Conservation (phyloP, 1,140 invertebrate species). For the Globodera rostochiensis region DNA sequence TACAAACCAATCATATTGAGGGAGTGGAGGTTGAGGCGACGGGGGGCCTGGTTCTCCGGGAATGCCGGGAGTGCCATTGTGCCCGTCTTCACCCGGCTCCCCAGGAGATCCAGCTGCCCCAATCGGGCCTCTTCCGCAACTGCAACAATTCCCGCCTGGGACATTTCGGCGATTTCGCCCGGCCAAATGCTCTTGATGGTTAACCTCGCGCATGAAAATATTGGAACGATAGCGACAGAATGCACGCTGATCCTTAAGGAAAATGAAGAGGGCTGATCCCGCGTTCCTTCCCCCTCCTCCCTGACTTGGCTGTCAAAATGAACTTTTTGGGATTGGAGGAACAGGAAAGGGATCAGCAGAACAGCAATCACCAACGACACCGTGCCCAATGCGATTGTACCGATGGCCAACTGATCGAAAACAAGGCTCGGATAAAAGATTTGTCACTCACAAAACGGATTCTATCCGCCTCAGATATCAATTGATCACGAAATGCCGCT, state of each 20-base stretch:
- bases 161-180: background rate
- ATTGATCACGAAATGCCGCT: conserved; percentile 1
- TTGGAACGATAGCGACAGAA: conserved; percentile 24
- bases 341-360: conserved; percentile 22
- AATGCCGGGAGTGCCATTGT: conserved; percentile 25
- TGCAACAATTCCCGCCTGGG: conserved; percentile 18
- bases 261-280: background rate
- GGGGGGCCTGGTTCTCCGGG: conserved; percentile 15
- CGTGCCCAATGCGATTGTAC: conserved; percentile 24
- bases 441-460: conserved; percentile 12
- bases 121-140: conserved; percentile 27
- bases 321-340: conserved; percentile 19
- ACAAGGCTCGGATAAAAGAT: background rate
- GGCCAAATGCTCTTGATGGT: background rate
- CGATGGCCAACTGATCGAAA: conserved; percentile 22
- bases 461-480: conserved; percentile 20
- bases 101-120: conserved; percentile 19
- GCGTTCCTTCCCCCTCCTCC: background rate
- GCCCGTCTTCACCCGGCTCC: conserved; percentile 23
- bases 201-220: conserved; percentile 18
- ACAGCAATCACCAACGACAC: conserved; percentile 16
- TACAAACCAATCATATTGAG: conserved; percentile 27
- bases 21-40: conserved; percentile 16
- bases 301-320: conserved; percentile 15
- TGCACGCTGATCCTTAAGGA: conserved; percentile 16